phyloP scores from a whole-genome alignment of 2,797 vertebrate genomes.

The Pseudopleuronectes americanus region DNA sequence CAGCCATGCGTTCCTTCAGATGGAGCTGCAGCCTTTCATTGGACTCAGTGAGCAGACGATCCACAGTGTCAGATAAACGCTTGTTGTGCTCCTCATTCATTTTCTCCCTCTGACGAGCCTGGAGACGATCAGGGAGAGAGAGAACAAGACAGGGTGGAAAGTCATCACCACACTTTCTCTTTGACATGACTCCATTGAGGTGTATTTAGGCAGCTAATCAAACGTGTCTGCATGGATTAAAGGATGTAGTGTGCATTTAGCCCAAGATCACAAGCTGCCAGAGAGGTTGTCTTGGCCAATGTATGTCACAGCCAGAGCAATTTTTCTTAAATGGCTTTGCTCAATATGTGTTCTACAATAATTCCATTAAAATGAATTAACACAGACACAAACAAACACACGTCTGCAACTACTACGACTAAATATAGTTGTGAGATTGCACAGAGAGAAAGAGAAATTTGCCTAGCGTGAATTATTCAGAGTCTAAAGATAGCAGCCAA shows the following conservation, averaged over 20 bases:
- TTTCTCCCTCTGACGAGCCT: conserved; percentile 95
- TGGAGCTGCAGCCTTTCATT: conserved; percentile 96
- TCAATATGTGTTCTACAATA: conserved; percentile 44
- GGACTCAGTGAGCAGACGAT: conserved; percentile 94
- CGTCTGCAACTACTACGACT: conserved; percentile 61
- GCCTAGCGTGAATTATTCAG: conserved; percentile 82
- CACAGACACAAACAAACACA: conserved; percentile 51
- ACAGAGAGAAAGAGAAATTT: conserved; percentile 72
- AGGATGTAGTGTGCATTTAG: conserved; percentile 63
- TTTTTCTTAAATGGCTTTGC: conserved; percentile 43
- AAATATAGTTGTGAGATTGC: conserved; percentile 74
- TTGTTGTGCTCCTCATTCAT: conserved; percentile 99
- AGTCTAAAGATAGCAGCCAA: conserved; percentile 83
- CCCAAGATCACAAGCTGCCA: conserved; percentile 62
- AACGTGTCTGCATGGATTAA: conserved; percentile 62
- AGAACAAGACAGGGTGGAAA: conserved; percentile 7
- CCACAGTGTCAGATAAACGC: conserved; percentile 94
- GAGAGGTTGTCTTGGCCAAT: conserved; percentile 58
- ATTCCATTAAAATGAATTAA: conserved; percentile 52
- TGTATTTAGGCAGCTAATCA: conserved; percentile 64
- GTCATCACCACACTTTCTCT: conserved; percentile 53
- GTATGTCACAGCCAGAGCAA: conserved; percentile 51
- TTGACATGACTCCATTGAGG: conserved; percentile 55
- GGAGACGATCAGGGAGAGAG: conserved; percentile 9
- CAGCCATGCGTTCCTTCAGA: conserved; percentile 96